Evolutionary conservation across 2,113 vertebrate species (phyloP).

Genomic region (Dendropsophus ebraccatus): DNA sequence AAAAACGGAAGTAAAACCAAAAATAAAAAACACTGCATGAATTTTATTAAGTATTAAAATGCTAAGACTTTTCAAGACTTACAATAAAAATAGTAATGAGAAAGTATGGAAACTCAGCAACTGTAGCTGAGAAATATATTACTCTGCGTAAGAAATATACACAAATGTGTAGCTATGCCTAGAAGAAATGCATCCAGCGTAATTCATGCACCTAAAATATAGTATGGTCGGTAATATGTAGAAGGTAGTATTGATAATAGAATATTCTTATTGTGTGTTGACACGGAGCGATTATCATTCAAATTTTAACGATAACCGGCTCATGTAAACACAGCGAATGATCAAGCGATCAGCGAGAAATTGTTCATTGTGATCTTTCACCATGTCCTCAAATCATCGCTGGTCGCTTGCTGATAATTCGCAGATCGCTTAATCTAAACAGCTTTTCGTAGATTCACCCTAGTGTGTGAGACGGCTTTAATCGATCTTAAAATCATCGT

Average conservation of each 20-base stretch:
- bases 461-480: no score
- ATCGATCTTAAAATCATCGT: no score
- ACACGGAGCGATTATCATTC: no score
- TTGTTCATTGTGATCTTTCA: no score
- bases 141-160: background rate
- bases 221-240: background rate
- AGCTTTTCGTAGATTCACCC: no score
- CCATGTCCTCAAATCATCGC: no score
- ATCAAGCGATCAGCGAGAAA: no score
- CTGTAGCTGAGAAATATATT: background rate
- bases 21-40: background rate
- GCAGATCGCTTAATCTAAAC: no score
- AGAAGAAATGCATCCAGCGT: background rate
- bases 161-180: background rate
- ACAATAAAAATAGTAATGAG: background rate
- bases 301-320: no score
- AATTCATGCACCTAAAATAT: background rate
- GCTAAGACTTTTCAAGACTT: background rate
- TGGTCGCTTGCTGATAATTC: no score
- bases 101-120: background rate
- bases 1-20: no score
- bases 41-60: background rate
- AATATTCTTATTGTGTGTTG: background rate
- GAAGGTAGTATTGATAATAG: background rate
- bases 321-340: no score